A percentile compares a stretch with the other conserved stretches of the same genome.
Evolutionary conservation across 2,888 invertebrate genomes (phyloP).

Genomic region (Cryptophagus acutangulus): DNA sequence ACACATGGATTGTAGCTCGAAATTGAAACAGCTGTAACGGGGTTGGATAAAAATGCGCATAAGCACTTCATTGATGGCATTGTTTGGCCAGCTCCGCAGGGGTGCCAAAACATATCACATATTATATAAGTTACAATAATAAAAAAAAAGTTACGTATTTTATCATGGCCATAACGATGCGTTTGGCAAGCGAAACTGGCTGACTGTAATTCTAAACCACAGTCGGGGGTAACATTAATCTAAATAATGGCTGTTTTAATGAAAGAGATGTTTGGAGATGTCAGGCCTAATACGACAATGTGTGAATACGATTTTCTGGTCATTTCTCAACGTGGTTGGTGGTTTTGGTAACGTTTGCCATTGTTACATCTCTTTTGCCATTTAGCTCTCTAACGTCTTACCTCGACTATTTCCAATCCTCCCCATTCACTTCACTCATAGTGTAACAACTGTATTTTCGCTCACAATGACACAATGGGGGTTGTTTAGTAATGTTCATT

Average conservation of each 20-base stretch:
- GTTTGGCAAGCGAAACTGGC: constrained; percentile 40
- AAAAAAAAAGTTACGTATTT: constrained; percentile 41
- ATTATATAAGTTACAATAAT: constrained; percentile 42
- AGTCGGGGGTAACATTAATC: constrained; percentile 50
- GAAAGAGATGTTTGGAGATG: constrained; percentile 51
- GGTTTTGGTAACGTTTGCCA: constrained; percentile 22
- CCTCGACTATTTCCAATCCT: constrained; percentile 13
- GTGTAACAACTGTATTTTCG: constrained; percentile 23
- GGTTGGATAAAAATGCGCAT: constrained; percentile 39
- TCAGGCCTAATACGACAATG: constrained; percentile 51
- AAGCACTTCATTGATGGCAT: constrained; percentile 33
- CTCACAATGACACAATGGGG: constrained; percentile 23
- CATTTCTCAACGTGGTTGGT: constrained; percentile 44
- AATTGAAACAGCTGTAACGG: constrained; percentile 44
- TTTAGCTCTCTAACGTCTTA: constrained; percentile 23
- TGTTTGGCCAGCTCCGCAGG: constrained; percentile 33
- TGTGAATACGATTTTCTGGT: constrained; percentile 50
- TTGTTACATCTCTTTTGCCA: constrained; percentile 21
- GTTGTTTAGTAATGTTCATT: constrained; percentile 10
- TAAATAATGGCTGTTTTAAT: constrained; percentile 49
- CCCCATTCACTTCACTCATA: neutral
- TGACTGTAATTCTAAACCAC: constrained; percentile 47
- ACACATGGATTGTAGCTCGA: constrained; percentile 31
- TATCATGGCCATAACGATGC: constrained; percentile 34
- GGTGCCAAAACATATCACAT: constrained; percentile 41